Percentiles rank a stretch among this genome's conserved stretches.
phyloP scores from a whole-genome alignment of 2,888 invertebrate species.

The Heliconius aoede region DNA sequence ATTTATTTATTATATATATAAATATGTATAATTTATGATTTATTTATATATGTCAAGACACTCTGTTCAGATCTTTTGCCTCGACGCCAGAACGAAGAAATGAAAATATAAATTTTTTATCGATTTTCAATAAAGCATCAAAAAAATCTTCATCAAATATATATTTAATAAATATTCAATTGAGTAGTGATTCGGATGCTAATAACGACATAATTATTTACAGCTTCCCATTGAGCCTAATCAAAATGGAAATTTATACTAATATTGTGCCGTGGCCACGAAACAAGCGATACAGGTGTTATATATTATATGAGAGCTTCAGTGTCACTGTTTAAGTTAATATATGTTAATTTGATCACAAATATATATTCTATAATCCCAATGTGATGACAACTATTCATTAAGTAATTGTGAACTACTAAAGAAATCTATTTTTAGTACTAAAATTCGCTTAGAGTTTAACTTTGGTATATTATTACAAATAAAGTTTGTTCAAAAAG shows the following conservation, averaged over 20 bases:
- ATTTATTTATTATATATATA: too few species aligned
- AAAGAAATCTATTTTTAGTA: background rate
- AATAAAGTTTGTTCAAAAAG: too few species aligned
- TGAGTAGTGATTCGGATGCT: conserved; percentile 45
- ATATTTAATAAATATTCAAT: conserved; percentile 30
- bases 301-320: conserved; percentile 33
- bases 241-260: conserved; percentile 68
- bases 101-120: background rate
- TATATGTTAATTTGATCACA: conserved; percentile 11
- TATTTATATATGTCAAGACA: too few species aligned
- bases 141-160: conserved; percentile 1
- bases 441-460: too few species aligned
- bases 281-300: conserved; percentile 35
- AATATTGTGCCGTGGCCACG: conserved; percentile 56
- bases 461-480: too few species aligned
- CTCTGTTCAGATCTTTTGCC: too few species aligned
- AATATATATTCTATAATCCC: background rate
- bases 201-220: conserved; percentile 44
- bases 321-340: conserved; percentile 6
- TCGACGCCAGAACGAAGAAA: too few species aligned
- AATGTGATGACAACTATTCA: background rate
- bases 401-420: background rate
- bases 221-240: conserved; percentile 58
- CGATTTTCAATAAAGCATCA: background rate
- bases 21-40: too few species aligned